Evolutionary conservation across 2,888 invertebrate species (phyloP), one percentile per base, ranked within the genome.

Genomic region (Myopa testacea): DNA sequence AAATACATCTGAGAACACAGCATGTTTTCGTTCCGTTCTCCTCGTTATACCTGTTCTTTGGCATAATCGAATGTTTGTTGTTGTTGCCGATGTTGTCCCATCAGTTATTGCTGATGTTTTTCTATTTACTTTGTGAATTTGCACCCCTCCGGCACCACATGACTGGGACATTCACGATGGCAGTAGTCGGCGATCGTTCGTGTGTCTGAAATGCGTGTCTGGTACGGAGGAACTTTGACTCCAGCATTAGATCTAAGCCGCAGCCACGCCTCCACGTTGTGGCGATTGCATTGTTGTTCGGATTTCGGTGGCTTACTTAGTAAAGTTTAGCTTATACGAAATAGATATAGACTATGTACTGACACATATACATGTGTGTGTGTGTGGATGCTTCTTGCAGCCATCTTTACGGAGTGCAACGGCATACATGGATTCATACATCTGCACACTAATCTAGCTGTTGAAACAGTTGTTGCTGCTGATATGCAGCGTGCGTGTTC

Each of bases 21-120:
- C 72, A 26, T 38, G 10, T 26, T 55, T 50, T 19, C 67, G 75
- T 67, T 75, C 40, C 67, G 75, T 68, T 75, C 67, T 75, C 10
- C 67, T 75, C n/a, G 75, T 75, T 45, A 45, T 75, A 75, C 75
- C 75, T 75, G 75, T 75, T 75, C 67, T 68, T 52, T 58, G 55
- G 52, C 40, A 67, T 52, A 60, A 14, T 19, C 67, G 16, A 7
- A 45, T 60, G 26, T 62, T 62, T 62, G 62, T 62, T 75, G 67
- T 38, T 55, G 52, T 45, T 45, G 3, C n/a, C 50, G 69, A 37
- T 40, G 65, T 26, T 26, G 10, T 34, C 1, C 16, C 1, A 16
- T 14, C 16, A 14, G 10, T 3, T 16, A 34, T n/a, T 62, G 62
- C 26, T 62, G 62, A 26, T 62, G 58, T 10, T 62, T 40, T 74